These are phyloP conservation scores for Ceratosolen solmsi DNA, from an alignment of 1,140 invertebrate species.

Conservation along the genomic window DNA sequence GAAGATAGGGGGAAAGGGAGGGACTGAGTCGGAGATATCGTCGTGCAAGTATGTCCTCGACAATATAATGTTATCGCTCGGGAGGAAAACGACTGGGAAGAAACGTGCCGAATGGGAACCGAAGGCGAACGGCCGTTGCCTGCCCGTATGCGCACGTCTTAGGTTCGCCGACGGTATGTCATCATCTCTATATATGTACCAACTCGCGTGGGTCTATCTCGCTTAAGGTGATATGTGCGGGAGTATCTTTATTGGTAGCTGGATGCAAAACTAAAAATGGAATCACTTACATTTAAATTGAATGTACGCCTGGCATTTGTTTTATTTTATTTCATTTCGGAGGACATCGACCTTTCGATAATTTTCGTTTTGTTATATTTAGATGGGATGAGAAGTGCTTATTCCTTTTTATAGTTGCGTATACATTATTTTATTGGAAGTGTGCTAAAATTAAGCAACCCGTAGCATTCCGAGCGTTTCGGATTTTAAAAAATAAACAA, in stretches of 20 bases:
- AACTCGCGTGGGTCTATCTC: neutral
- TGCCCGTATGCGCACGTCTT: neutral
- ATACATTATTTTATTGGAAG: no score
- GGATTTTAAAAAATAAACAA: no score
- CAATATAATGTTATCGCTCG: conserved; percentile 48
- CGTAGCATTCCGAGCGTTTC: no score
- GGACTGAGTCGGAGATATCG: neutral
- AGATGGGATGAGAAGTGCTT: no score
- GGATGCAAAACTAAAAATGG: neutral
- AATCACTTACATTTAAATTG: neutral
- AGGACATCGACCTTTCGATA: no score
- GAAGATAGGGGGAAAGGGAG: neutral
- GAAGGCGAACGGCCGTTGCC: neutral
- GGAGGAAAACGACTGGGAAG: conserved; percentile 46
- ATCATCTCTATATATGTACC: neutral
- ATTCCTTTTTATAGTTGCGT: no score
- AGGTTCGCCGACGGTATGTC: neutral
- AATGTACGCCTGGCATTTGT: no score
- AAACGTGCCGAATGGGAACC: conserved; percentile 18
- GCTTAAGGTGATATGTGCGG: neutral
- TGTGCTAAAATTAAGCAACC: no score
- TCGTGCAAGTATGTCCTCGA: neutral
- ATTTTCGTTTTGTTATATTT: no score
- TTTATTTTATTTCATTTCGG: no score
- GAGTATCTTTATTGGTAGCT: neutral